Base-by-base conservation (phyloP, 2,888 invertebrate genomes). In the Bimastos eiseni region DNA sequence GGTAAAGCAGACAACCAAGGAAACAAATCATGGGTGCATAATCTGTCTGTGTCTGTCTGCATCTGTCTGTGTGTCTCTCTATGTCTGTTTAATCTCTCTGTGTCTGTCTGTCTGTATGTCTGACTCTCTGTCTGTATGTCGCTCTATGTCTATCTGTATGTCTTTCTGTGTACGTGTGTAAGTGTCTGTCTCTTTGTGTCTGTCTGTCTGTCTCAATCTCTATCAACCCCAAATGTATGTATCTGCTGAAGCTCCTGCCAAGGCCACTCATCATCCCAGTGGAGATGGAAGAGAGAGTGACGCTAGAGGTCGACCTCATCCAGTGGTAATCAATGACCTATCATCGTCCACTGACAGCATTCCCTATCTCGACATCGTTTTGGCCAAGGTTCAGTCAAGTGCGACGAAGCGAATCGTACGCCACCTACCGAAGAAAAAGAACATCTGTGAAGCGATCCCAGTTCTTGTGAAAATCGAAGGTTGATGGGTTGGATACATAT, bases 371-470 rank as follows among this genome's bases (percentile, higher is more conserved):
- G 30, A 70, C 5, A n/a, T 70, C 70, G 70, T 70, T n/a, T 1
- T 70, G 30, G 70, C 70, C 70, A 70, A 70, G 11, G 3, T n/a
- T 30, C 70, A 30, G 30, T 8, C 30, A 70, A 70, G 30, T 70
- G n/a, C 70, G 70, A n/a, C 70, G n/a, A 70, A 70, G 70, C 70
- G 70, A 70, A 70, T n/a, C 70, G 70, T 70, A n/a, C 70, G 70
- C 70, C 70, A 70, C 70, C 70, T 70, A 8, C 30, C 70, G 70
- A 70, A n/a, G 8, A 70, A n/a, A 70, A 70, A n/a, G 70, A 70
- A 70, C 70, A n/a, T n/a, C 70, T 70, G 70, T n/a, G n/a, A 30
- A 70, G 13, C n/a, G 30, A 70, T 70, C 30, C 70, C 70, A 70
- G 70, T 70, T n/a, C 8, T 70, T 8, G n/a, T 70, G 30, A 70